Conservation (phyloP, 2,888 invertebrate genomes). For the Chrysopilus asiliformis region DNA sequence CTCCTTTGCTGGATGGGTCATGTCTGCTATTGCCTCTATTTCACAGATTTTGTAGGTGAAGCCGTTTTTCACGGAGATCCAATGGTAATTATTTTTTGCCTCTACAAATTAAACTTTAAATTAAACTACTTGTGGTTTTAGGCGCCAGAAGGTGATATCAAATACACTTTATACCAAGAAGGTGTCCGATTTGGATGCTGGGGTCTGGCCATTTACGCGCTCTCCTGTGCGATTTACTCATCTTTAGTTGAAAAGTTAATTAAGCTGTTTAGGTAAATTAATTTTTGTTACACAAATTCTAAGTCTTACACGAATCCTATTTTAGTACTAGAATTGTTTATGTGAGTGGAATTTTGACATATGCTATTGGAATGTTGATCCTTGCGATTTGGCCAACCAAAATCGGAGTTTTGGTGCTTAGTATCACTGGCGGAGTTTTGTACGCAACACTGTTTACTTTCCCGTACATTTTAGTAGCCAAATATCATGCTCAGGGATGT, state of each 20-base stretch:
- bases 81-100: slow-evolving; percentile 24
- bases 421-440: slow-evolving; percentile 34
- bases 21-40: slow-evolving; percentile 52
- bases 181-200: slow-evolving; percentile 36
- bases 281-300: neutral
- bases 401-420: slow-evolving; percentile 32
- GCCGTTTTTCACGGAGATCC: slow-evolving; percentile 45
- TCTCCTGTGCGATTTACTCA: slow-evolving; percentile 36
- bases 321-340: slow-evolving; percentile 29
- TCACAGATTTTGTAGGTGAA: slow-evolving; percentile 54
- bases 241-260: slow-evolving; percentile 31
- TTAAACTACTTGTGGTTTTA: no score
- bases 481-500: slow-evolving; percentile 34
- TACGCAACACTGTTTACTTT: slow-evolving; percentile 37
- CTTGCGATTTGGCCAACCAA: slow-evolving; percentile 34
- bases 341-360: slow-evolving; percentile 31
- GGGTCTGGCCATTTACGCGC: slow-evolving; percentile 35
- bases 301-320: neutral
- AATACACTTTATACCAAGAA: slow-evolving; percentile 25
- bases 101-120: no score
- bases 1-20: slow-evolving; percentile 53
- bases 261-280: slow-evolving; percentile 16
- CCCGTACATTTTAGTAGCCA: slow-evolving; percentile 34
- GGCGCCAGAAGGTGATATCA: slow-evolving; percentile 22
- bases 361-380: slow-evolving; percentile 34